These are phyloP conservation scores for Eublepharis macularius DNA, from an alignment of 2,113 vertebrate genomes.

Conservation along the genomic window DNA sequence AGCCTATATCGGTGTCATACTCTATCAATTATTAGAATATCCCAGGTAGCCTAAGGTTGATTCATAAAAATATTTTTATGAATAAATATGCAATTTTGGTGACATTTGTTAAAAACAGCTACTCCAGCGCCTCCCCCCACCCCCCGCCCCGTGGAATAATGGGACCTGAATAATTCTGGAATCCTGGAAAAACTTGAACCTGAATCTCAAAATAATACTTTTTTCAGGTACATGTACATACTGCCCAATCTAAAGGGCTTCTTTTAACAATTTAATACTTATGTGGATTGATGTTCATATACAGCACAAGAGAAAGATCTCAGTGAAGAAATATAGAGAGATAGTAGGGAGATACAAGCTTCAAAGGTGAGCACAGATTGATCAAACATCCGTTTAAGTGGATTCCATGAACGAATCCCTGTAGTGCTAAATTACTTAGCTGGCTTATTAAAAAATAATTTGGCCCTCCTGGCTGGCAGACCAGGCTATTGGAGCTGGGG, in stretches of 20 bases:
- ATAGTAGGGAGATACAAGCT: not conserved
- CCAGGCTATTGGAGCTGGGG: no score
- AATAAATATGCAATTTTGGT: no score
- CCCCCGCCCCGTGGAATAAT: no score
- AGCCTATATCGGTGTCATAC: not conserved
- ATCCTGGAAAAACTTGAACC: no score
- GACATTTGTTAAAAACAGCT: no score
- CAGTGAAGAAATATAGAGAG: not conserved
- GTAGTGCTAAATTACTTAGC: conserved; percentile 1
- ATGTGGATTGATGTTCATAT: not conserved
- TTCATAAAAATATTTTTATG: not conserved
- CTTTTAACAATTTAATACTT: not conserved
- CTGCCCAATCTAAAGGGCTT: not conserved
- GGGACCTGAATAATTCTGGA: no score
- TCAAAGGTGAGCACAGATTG: not conserved
- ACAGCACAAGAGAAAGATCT: not conserved
- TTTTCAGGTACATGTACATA: no score
- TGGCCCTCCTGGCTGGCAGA: no score
- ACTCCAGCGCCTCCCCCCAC: no score
- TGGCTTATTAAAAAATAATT: not conserved
- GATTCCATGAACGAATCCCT: not conserved
- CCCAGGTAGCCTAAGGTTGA: not conserved
- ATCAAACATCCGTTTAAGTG: conserved; percentile 20
- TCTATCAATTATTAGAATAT: not conserved
- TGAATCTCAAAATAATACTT: no score